phyloP scores from a whole-genome alignment of 1,140 invertebrate species.

The Gryon sp. region DNA sequence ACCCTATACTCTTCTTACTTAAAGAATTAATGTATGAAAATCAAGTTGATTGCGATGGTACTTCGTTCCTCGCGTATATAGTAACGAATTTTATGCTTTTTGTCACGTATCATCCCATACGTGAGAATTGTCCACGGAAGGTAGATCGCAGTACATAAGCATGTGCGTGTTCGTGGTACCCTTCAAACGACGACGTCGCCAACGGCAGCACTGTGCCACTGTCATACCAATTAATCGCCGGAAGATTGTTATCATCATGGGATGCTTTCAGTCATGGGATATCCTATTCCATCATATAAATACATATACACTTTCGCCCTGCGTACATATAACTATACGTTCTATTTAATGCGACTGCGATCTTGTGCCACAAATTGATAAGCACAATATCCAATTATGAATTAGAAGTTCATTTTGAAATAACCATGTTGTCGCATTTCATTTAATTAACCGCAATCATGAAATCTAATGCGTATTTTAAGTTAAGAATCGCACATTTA shows the following conservation, averaged over 20 bases:
- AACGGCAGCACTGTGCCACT: conserved; percentile 70
- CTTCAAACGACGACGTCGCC: conserved; percentile 59
- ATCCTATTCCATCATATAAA: conserved; percentile 62
- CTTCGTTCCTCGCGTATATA: conserved; percentile 46
- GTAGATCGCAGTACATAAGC: conserved; percentile 59
- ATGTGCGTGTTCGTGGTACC: conserved; percentile 57
- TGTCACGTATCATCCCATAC: conserved; percentile 69
- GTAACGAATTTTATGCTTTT: conserved; percentile 68
- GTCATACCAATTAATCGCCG: conserved; percentile 79
- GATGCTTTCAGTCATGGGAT: conserved; percentile 76
- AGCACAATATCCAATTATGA: conserved; percentile 49
- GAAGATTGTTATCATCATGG: conserved; percentile 77
- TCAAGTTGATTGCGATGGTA: conserved; percentile 25
- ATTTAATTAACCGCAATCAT: conserved; percentile 39
- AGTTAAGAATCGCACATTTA: too few species aligned
- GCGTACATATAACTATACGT: conserved; percentile 43
- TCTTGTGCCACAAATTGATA: conserved; percentile 51
- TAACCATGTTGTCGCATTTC: conserved; percentile 15
- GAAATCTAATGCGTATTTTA: background rate
- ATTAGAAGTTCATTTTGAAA: conserved; percentile 39
- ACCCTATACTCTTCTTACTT: too few species aligned
- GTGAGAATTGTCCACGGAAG: conserved; percentile 66
- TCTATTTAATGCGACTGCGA: conserved; percentile 54
- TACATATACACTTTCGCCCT: conserved; percentile 36
- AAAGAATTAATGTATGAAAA: conserved; percentile 18